A percentile compares a stretch with the other conserved stretches of the same genome.
Conservation (phyloP, 2,888 invertebrate genomes). For the Tryphoninae sp. region DNA sequence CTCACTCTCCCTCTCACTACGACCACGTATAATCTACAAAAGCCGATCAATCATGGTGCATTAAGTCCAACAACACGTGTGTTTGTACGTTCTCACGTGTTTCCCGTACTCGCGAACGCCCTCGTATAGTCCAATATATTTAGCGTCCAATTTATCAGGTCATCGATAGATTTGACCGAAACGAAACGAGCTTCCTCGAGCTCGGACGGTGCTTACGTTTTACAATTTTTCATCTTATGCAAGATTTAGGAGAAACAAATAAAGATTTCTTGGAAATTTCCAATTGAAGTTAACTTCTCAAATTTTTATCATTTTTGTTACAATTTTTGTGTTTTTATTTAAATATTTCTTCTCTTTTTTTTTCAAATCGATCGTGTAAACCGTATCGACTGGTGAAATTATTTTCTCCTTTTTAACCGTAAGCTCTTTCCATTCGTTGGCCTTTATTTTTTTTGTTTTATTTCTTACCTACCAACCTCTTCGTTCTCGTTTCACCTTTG, state of each 20-base stretch:
- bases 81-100: slow-evolving; percentile 1
- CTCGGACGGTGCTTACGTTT: slow-evolving; percentile 17
- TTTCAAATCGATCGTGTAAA: neutral
- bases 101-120: neutral
- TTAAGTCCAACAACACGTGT: slow-evolving; percentile 1
- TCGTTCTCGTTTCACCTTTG: neutral
- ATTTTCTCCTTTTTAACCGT: slow-evolving; percentile 35
- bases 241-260: neutral
- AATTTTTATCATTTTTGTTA: neutral
- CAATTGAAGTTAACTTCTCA: neutral
- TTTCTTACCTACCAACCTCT: neutral
- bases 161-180: slow-evolving; percentile 25
- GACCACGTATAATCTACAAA: slow-evolving; percentile 1
- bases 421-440: slow-evolving; percentile 3
- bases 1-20: neutral
- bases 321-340: neutral
- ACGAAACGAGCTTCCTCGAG: neutral
- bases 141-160: slow-evolving; percentile 34
- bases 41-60: slow-evolving; percentile 28
- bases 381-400: neutral
- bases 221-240: neutral
- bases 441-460: neutral
- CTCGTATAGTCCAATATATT: slow-evolving; percentile 30
- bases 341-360: neutral
- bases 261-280: slow-evolving; percentile 52